These are phyloP conservation scores for Lepidotrigona ventralis DNA, from an alignment of 1,140 invertebrate species.

Conservation along the genomic window DNA sequence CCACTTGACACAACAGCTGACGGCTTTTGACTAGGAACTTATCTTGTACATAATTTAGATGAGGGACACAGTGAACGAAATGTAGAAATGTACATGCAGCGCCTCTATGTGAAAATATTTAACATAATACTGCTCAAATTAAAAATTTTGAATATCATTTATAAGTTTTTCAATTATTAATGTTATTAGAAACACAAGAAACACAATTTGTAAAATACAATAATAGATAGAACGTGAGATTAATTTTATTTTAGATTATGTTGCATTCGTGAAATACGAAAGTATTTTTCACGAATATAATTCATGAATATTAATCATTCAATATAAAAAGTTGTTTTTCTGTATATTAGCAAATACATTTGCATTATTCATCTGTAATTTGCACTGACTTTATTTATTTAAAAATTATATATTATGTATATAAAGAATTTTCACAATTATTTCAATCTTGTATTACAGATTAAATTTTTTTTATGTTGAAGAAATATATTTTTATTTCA, in stretches of 20 bases:
- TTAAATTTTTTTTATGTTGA: not conserved
- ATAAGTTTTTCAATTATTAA: not conserved
- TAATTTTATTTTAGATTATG: not conserved
- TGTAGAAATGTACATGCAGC: not conserved
- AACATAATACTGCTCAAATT: not conserved
- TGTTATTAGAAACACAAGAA: not conserved
- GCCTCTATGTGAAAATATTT: not conserved
- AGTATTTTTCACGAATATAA: not conserved
- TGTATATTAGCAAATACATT: not conserved
- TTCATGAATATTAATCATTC: too few relatives aligned
- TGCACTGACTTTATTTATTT: not conserved
- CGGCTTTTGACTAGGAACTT: conserved; percentile 43
- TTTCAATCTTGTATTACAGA: not conserved
- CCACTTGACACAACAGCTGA: conserved; percentile 68
- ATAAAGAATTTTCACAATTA: not conserved
- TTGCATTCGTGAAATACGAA: not conserved
- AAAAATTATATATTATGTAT: not conserved
- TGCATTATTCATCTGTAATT: conserved; percentile 4
- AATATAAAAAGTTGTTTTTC: not conserved
- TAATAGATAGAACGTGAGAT: not conserved
- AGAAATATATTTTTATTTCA: conserved; percentile 1
- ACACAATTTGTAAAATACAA: not conserved
- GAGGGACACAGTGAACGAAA: conserved; percentile 17
- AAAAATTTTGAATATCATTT: not conserved
- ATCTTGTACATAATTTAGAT: conserved; percentile 24